Evolutionary conservation across 92 coral and sea anemone species (phyloP).

Genomic region (Parazoanthus swiftii): DNA sequence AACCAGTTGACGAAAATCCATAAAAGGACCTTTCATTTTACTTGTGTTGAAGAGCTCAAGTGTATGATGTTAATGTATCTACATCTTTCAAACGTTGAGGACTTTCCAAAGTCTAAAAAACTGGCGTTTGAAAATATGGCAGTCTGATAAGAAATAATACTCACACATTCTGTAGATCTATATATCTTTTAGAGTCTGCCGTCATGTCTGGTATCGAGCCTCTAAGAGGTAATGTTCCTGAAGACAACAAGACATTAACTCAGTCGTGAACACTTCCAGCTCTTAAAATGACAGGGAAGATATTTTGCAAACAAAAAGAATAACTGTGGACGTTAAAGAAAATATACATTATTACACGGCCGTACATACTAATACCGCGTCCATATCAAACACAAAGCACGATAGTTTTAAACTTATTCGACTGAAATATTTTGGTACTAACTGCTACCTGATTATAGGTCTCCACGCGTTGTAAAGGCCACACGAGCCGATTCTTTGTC

Average conservation of each 20-base stretch:
- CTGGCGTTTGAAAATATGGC: no score
- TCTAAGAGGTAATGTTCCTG: conserved; percentile 86
- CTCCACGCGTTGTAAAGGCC: no score
- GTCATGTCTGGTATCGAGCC: conserved; percentile 99
- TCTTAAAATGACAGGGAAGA: neutral
- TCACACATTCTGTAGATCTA: conserved; percentile 88
- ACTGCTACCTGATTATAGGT: no score
- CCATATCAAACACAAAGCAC: no score
- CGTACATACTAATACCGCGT: no score
- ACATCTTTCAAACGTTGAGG: neutral
- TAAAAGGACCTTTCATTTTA: no score
- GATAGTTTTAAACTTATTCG: no score
- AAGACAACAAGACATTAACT: neutral
- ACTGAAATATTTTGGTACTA: no score
- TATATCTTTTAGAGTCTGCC: conserved; percentile 93
- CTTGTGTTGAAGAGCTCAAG: neutral
- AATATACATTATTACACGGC: neutral
- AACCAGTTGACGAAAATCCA: no score
- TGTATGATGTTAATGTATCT: neutral
- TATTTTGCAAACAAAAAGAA: neutral
- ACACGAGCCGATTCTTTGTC: no score
- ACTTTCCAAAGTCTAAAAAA: neutral
- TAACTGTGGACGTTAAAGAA: neutral
- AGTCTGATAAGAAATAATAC: conserved; percentile 13
- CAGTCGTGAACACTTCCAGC: neutral